Evolutionary conservation across 2,888 invertebrate genomes (phyloP), one percentile per base, ranked within the genome.

Genomic region (Drosophila sordidula): DNA sequence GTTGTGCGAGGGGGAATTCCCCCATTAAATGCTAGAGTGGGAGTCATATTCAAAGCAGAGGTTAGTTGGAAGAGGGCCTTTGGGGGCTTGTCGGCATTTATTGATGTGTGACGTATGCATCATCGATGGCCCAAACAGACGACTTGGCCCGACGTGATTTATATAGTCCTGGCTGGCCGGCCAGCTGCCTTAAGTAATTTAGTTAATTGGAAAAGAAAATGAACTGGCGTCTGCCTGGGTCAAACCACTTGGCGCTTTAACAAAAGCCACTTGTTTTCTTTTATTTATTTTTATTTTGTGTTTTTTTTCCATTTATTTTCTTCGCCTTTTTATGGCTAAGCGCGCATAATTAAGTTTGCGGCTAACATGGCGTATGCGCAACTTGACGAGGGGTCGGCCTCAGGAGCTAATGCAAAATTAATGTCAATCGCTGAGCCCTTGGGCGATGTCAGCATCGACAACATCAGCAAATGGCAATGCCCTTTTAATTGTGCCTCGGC

Each of bases 171-270:
- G 51, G 51, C 34, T n/a, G 49, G 47, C 50, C 11, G 47, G 52
- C 51, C 70, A 77, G 72, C 79, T 84, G 83, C 65, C 80, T 70
- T 70, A 66, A 70, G 83, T 75, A 83, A 84, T 84, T 84, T 75
- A 52, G 79, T 85, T 84, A 84, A 84, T 84, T 84, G 83, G 79
- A 80, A 84, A 75, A 83, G 75, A 82, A 82, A 83, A 69, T 71
- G 64, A 65, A 45, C 39, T n/a, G 29, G 54, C 32, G 29, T 29
- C 41, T 12, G 52, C 9, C 39, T 39, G 38, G 39, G 44, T 61
- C 39, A 63, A 61, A 42, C 55, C 64, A 65, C 79, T 76, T 70
- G 74, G 45, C 57, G 41, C 36, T 32, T 57, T 56, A 56, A 71
- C 77, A 65, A 69, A 61, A 62, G 62, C 61, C 67, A 68, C 57